Base-by-base conservation (phyloP, 2,113 vertebrate genomes). In the Maccullochella peelii region DNA sequence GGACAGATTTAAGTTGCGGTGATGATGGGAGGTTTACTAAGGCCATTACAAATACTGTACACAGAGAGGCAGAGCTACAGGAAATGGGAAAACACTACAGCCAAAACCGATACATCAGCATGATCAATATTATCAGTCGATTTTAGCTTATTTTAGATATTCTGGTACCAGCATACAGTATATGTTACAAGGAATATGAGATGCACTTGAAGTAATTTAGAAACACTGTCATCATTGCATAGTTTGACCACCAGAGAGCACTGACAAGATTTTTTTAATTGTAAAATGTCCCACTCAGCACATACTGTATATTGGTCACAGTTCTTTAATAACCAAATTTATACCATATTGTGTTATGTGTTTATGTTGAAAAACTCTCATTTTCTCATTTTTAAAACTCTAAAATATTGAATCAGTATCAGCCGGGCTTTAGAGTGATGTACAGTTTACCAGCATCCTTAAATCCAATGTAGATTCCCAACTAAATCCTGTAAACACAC, bases 401-500 rank as follows among this genome's bases (percentile, higher is more conserved):
- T 30, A 1, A 12, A 15, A 59, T 11, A 54, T 54, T 6, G 7
- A 11, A 18, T 20, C 63, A 47, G 20, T 5, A 8, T 57, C 4
- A n/a, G 40, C 27, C 33, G 0, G 47, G 30, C n/a, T 52, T 36
- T 3, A 30, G 38, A 21, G 21, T 27, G 47, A 38, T 8, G 7
- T 21, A 12, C 25, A 21, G 12, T 36, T 27, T 20, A 21, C 42
- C 36, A 55, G 73, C 59, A 73, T 84, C 65, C 58, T 50, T 36
- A 18, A 47, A 7, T 33, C 40, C 62, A 30, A 2, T 8, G 25
- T 23, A 67, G 42, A 55, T 49, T 71, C 44, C 36, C 12, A 47
- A 23, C 55, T 55, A 57, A 63, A 62, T 61, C 40, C 61, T 52
- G 20, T 75, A 80, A 88, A 79, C 71, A 62, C 27, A 49, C 73